Evolutionary conservation across 2,888 invertebrate genomes (phyloP).

Genomic region (Antitype chi): DNA sequence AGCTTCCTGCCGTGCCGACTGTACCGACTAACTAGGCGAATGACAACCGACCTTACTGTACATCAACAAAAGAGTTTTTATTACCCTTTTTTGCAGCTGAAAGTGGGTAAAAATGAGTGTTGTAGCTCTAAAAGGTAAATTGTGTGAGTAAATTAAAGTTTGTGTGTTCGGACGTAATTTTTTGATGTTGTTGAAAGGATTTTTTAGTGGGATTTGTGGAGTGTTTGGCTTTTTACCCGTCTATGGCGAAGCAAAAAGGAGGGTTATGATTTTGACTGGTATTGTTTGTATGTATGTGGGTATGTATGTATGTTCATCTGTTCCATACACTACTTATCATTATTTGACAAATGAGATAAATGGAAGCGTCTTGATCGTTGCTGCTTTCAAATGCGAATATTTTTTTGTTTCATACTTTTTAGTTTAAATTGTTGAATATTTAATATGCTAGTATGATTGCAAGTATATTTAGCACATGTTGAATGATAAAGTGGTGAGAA

Average conservation of each 20-base stretch:
- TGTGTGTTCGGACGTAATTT: slow-evolving; percentile 11
- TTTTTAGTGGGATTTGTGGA: not conserved
- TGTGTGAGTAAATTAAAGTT: slow-evolving; percentile 2
- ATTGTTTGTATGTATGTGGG: no score
- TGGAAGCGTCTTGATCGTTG: no score
- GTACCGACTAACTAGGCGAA: slow-evolving; percentile 35
- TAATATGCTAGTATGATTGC: no score
- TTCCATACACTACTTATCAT: no score
- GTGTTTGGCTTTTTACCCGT: not conserved
- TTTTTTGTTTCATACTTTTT: not conserved
- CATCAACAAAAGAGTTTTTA: slow-evolving; percentile 45
- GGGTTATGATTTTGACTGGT: no score
- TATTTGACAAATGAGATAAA: no score
- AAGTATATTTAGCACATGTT: not conserved
- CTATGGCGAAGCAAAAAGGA: no score
- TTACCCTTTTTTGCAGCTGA: slow-evolving; percentile 17
- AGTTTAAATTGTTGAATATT: not conserved
- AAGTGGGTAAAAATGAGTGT: slow-evolving; percentile 13
- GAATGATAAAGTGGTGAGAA: no score
- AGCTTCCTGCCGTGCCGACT: slow-evolving; percentile 39
- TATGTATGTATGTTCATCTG: no score
- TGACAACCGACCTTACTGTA: slow-evolving; percentile 38
- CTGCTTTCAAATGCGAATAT: no score
- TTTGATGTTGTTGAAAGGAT: slow-evolving; percentile 15
- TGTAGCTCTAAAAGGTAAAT: slow-evolving; percentile 5